phyloP scores from a whole-genome alignment of 2,113 vertebrate genomes.

The Poeciliopsis prolifica region DNA sequence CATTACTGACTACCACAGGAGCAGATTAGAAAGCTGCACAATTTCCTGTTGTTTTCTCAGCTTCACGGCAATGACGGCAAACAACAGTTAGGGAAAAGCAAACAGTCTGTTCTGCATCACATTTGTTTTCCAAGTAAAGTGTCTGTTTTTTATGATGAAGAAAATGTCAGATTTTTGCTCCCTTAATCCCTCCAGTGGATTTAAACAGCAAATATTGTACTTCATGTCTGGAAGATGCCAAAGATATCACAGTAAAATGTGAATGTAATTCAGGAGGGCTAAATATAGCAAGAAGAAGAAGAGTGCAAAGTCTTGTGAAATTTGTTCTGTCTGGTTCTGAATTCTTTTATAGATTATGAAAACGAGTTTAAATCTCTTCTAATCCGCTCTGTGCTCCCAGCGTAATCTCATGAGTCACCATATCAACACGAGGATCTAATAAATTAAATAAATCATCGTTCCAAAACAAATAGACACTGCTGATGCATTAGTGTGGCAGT shows the following conservation, averaged over 20 bases:
- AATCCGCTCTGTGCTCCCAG: slow-evolving; percentile 15
- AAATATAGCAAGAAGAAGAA: background rate
- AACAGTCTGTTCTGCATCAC: background rate
- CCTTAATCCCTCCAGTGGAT: background rate
- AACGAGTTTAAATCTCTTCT: slow-evolving; percentile 28
- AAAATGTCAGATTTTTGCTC: background rate
- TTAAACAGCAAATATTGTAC: background rate
- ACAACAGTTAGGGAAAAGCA: background rate
- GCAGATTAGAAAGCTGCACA: background rate
- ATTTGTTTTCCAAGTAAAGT: background rate
- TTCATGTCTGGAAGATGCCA: background rate
- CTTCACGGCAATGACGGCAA: background rate
- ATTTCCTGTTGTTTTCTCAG: background rate
- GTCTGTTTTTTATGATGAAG: slow-evolving; percentile 1
- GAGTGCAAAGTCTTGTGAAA: background rate
- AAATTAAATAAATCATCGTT: slow-evolving; percentile 23
- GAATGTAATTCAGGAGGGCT: background rate
- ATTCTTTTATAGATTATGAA: background rate
- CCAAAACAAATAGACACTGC: slow-evolving; percentile 12
- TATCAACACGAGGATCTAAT: slow-evolving; percentile 23
- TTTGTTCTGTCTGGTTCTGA: background rate
- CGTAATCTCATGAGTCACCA: slow-evolving; percentile 21
- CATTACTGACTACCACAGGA: background rate
- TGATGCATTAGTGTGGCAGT: background rate
- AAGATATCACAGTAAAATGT: background rate